Evolutionary conservation across 2,113 vertebrate genomes (phyloP), one percentile per base, ranked within the genome.

Genomic region (Notiomystis cincta): DNA sequence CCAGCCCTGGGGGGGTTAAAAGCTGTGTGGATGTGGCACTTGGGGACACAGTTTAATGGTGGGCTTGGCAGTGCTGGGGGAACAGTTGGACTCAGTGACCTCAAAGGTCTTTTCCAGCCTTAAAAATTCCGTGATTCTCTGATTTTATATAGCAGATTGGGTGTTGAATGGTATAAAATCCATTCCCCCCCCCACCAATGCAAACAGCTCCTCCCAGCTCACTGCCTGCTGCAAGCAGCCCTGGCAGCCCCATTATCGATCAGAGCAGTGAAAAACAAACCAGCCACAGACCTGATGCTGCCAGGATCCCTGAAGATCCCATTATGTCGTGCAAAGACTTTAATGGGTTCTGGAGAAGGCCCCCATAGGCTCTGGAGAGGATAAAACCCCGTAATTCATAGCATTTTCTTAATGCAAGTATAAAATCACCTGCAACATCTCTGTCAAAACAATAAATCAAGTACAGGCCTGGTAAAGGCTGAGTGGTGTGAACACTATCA

Each of bases 251-350:
- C 71, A 33, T 58, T 60, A 96, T 78, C 2, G 71, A 97, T 83
- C 82, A 60, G 67, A 88, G 40, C 50, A 80, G 60, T 33, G 72
- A 87, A 90, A 96, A 90, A 64, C 82, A 96, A 97, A 85, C 60
- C n/a, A 92, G 64, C 61, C 24, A 1, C 75, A 90, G 60, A 75
- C 72, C 79, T 38, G 53, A 78, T 65, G 92, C 86, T 92, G 17
- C 8, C 15, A 93, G 30, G 45, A 78, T 87, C 90, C 92, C 88
- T 67, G 44, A 78, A 78, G 96, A 86, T 38, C 50, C 88, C 56
- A 72, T 70, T 77, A 73, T 35, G 72, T 45, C 72, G 60, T 27
- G 37, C 40, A 84, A 75, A 75, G 86, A 65, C 58, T 89, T 87
- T 89, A 93, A 90, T 61, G 90, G 56, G n/a, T 45, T 92, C 90